These are phyloP conservation scores for Sinocyclocheilus anshuiensis DNA, from an alignment of 2,113 vertebrate genomes.

Conservation along the genomic window DNA sequence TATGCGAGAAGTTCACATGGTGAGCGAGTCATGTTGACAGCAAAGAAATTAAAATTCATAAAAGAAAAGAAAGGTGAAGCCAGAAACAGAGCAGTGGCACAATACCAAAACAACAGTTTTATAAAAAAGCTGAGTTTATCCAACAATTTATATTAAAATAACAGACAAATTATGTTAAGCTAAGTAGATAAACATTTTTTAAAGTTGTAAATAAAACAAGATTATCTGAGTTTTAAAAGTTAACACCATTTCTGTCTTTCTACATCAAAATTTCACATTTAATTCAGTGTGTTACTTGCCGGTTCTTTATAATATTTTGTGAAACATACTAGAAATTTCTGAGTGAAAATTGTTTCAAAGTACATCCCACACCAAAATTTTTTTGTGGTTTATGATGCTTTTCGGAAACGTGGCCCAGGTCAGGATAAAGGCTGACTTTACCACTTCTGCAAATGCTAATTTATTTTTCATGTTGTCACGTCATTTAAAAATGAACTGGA, in stretches of 20 bases:
- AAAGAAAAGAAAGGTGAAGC: background rate
- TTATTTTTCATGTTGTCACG: background rate
- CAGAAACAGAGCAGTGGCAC: background rate
- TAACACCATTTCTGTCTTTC: too few relatives aligned
- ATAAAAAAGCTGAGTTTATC: background rate
- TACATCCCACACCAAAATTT: too few relatives aligned
- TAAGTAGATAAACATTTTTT: background rate
- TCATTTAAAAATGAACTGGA: background rate
- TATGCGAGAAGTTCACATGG: background rate
- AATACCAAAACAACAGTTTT: background rate
- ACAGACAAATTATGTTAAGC: background rate
- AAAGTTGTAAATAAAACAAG: too few relatives aligned
- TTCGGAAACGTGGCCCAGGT: background rate
- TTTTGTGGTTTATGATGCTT: background rate
- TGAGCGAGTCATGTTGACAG: conserved; percentile 1
- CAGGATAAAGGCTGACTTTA: background rate
- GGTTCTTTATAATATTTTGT: too few relatives aligned
- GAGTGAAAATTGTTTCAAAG: too few relatives aligned
- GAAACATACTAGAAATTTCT: too few relatives aligned
- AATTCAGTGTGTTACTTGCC: too few relatives aligned
- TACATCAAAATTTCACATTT: too few relatives aligned
- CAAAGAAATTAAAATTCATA: conserved; percentile 6
- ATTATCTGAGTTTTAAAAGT: too few relatives aligned
- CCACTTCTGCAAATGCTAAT: background rate
- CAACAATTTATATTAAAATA: background rate